Percentiles rank a stretch among this genome's conserved stretches.
These are phyloP conservation scores for Nyctereutes procyonoides DNA, from an alignment of 2,113 vertebrate genomes.

Conservation along the genomic window DNA sequence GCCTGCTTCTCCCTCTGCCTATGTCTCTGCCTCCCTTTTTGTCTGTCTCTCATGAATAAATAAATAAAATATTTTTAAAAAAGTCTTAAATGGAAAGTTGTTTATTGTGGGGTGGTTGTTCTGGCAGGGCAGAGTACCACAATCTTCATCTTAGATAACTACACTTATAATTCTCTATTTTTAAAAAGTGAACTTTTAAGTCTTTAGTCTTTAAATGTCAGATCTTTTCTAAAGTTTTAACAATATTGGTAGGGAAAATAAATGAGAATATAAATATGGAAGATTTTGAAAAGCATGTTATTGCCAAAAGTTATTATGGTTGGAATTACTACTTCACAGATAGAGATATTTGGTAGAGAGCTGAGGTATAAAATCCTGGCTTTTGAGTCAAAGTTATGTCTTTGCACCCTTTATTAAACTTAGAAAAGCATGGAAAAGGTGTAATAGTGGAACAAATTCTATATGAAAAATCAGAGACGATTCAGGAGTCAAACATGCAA, in stretches of 20 bases:
- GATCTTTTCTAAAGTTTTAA: background rate
- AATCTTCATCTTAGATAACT: background rate
- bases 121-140: background rate
- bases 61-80: too few species aligned
- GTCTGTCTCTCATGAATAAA: too few species aligned
- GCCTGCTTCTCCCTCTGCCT: too few species aligned
- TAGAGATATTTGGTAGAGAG: background rate
- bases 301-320: background rate
- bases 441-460: background rate
- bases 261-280: background rate
- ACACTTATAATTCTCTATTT: background rate
- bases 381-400: background rate
- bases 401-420: background rate
- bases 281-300: background rate
- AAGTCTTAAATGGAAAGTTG: background rate
- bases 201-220: background rate
- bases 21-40: too few species aligned
- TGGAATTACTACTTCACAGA: background rate
- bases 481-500: background rate
- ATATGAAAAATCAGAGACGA: background rate
- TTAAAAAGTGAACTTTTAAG: background rate
- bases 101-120: background rate
- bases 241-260: background rate
- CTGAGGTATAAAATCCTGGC: background rate
- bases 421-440: background rate